A percentile compares a stretch with the other conserved stretches of the same genome.
phyloP scores from a whole-genome alignment of 1,140 invertebrate genomes.

The Drosophila arawakana region DNA sequence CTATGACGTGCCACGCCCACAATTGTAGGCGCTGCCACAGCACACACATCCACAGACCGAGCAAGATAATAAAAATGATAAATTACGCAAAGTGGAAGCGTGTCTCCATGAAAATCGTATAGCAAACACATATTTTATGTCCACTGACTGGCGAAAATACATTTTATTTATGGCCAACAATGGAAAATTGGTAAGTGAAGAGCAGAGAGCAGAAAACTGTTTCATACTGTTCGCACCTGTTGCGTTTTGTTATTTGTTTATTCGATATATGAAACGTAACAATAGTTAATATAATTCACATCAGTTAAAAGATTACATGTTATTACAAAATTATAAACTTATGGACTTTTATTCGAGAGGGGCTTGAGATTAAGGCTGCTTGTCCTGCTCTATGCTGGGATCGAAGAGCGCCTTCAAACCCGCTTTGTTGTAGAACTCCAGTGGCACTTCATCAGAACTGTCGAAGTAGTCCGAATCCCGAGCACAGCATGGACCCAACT shows the following conservation, averaged over 20 bases:
- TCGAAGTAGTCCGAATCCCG: conserved; percentile 75
- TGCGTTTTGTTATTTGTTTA: neutral
- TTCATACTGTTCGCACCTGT: neutral
- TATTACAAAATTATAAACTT: neutral
- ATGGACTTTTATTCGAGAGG: neutral
- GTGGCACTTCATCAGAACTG: conserved; percentile 45
- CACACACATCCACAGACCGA: conserved; percentile 10
- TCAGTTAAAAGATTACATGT: conserved; percentile 16
- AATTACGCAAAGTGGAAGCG: conserved; percentile 18
- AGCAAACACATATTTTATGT: conserved; percentile 47
- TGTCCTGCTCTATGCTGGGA: no score
- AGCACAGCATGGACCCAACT: conserved; percentile 67
- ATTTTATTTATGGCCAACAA: conserved; percentile 50
- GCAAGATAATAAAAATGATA: conserved; percentile 60
- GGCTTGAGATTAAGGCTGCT: neutral
- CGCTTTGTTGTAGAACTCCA: conserved; percentile 69
- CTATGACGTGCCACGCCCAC: conserved; percentile 1
- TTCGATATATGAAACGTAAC: conserved; percentile 17
- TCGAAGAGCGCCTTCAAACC: conserved; percentile 68
- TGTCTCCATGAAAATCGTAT: conserved; percentile 46
- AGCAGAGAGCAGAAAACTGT: neutral
- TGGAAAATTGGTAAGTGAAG: conserved; percentile 37
- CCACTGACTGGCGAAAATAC: conserved; percentile 37
- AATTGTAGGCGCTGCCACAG: neutral
- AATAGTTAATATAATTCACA: neutral